phyloP scores from a whole-genome alignment of 2,113 vertebrate genomes.

The Mionectes macconnelli region DNA sequence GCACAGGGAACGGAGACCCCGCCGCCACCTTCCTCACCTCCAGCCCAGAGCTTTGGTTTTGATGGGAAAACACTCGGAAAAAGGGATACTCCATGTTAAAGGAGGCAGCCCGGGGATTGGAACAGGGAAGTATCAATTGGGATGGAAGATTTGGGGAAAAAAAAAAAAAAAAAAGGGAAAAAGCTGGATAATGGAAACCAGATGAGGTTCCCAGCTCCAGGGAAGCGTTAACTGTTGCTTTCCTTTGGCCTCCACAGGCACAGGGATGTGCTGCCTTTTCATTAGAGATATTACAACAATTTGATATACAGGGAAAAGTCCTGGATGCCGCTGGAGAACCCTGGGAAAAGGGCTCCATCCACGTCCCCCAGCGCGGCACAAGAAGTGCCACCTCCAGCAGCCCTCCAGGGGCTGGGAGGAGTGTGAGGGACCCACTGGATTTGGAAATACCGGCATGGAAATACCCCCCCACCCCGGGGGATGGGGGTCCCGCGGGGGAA shows the following conservation, averaged over 20 bases:
- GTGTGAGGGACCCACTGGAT: background rate
- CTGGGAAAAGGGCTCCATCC: background rate
- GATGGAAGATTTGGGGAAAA: background rate
- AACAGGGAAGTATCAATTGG: background rate
- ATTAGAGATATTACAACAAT: fast-evolving
- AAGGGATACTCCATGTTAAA: fast-evolving
- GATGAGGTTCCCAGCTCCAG: background rate
- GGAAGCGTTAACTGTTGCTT: constrained; percentile 13
- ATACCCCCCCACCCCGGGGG: background rate
- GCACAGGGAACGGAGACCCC: background rate
- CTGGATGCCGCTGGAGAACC: fast-evolving
- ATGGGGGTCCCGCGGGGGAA: background rate
- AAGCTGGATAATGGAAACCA: constrained; percentile 44
- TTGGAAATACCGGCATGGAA: background rate
- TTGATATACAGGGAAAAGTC: fast-evolving
- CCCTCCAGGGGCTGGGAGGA: background rate
- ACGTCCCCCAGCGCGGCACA: too few species aligned
- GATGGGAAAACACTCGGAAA: fast-evolving
- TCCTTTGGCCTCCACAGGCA: background rate
- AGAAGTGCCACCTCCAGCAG: background rate
- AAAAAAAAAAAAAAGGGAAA: background rate
- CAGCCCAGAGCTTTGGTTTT: background rate
- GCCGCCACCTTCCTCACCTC: fast-evolving
- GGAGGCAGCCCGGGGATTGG: background rate
- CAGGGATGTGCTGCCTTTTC: background rate